Base-by-base conservation (phyloP, 2,113 vertebrate species). In the Panurus biarmicus region DNA sequence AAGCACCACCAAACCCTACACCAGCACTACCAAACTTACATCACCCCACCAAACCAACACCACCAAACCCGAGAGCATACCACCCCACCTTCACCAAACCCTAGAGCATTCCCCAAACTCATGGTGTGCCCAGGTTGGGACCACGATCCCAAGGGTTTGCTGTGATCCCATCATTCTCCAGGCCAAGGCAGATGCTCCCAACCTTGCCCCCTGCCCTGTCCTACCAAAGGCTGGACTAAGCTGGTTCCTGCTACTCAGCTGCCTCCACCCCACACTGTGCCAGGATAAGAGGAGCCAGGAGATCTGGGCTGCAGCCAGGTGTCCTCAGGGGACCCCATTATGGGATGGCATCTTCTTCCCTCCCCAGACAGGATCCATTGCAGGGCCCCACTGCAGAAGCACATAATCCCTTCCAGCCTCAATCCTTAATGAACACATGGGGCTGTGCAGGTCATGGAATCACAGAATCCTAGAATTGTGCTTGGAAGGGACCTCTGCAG, bases 351-450 rank as follows among this genome's bases (percentile, higher is more conserved):
- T 20, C 28, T 70, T 80, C 28, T 45, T 89, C 17, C 26, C 11
- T 40, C 15, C 23, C 3, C 40, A 38, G 24, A 11, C 8, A 65
- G 47, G 65, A 87, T 29, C 20, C 6, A 0, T 18, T 24, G 44
- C 3, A 0, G 36, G 53, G 20, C 53, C 38, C 16, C 3, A 1
- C 22, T 10, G 20, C 7, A 47, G 78, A 16, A 51, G 7, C 38
- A 17, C 11, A 7, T 1, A 4, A 61, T 12, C 62, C 56, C 45
- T 72, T 36, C 31, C 3, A 12, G 45, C 16, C 47, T 72, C 53
- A 20, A 0, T 14, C 60, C 56, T 26, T 13, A 16, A 9, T 0
- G 64, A 80, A 4, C 22, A 40, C 12, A 4, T 0, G 5, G 36
- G n/a, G 31, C 26, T 38, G 45, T 40, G 70, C 23, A 47, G 66